Percentiles rank a stretch among this genome's conserved stretches.
Conservation (phyloP, 2,113 vertebrate genomes). For the Sander vitreus region DNA sequence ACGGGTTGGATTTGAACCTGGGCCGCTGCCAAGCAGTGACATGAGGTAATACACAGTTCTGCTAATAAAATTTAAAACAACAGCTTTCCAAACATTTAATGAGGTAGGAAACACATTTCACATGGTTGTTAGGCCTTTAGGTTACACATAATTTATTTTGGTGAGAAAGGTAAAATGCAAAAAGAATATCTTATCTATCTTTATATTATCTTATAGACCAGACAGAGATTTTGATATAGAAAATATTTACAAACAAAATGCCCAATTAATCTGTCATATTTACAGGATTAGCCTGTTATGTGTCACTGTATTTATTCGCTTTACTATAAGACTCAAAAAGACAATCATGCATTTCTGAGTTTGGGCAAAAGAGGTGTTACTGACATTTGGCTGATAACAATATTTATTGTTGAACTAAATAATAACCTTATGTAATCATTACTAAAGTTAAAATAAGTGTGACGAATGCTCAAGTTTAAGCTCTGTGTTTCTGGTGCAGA, state of each 20-base stretch:
- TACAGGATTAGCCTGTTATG: neutral
- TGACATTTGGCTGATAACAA: constrained; percentile 8
- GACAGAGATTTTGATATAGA: neutral
- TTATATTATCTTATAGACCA: neutral
- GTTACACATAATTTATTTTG: neutral
- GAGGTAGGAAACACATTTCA: neutral
- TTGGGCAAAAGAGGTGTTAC: neutral
- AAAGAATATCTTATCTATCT: neutral
- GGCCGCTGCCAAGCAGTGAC: neutral
- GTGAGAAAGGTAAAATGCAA: neutral
- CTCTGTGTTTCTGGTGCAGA: constrained; percentile 53
- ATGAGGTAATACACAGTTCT: neutral
- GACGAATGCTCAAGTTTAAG: constrained; percentile 47
- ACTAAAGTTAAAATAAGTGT: constrained; percentile 30
- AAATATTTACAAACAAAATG: neutral
- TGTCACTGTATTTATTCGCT: neutral
- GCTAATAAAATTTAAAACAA: neutral
- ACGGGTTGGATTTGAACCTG: too few species aligned
- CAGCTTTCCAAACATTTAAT: neutral
- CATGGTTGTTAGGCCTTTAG: neutral
- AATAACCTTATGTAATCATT: too few species aligned
- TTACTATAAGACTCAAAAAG: neutral
- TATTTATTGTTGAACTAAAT: neutral
- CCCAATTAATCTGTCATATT: neutral
- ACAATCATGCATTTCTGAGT: neutral